A percentile compares a stretch with the other conserved stretches of the same genome.
These are phyloP conservation scores for Coilia nasus DNA, from an alignment of 2,797 vertebrate species.

Conservation along the genomic window DNA sequence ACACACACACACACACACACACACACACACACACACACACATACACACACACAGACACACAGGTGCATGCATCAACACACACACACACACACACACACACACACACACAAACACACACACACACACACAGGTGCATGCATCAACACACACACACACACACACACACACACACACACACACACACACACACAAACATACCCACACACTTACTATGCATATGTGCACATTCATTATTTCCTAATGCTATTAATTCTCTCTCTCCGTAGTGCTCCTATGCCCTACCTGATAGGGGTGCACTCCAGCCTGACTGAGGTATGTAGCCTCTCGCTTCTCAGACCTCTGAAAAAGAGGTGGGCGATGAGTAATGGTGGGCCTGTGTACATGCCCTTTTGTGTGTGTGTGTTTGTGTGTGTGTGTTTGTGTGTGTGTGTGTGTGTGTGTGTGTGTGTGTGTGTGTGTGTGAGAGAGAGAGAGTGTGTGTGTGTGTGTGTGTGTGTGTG, in stretches of 20 bases:
- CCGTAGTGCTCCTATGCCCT: constrained; percentile 90
- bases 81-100: neutral
- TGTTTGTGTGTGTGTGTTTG: constrained; percentile 26
- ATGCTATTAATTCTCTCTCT: neutral
- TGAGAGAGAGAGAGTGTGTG: too few species aligned
- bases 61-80: neutral
- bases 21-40: constrained; percentile 27
- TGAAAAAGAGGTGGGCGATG: too few species aligned
- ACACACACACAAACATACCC: neutral
- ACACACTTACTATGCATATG: neutral
- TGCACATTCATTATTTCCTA: neutral
- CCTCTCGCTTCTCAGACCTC: too few species aligned
- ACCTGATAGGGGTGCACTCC: constrained; percentile 89
- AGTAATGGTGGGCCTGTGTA: too few species aligned
- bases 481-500: too few species aligned
- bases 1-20: neutral
- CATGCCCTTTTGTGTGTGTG: too few species aligned
- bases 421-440: too few species aligned
- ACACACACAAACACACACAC: neutral
- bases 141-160: neutral
- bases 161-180: neutral
- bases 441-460: too few species aligned
- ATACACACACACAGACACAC: neutral
- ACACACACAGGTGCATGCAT: neutral
- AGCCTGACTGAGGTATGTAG: constrained; percentile 83